phyloP scores from a whole-genome alignment of 1,140 invertebrate species.

The Drosophila triauraria region DNA sequence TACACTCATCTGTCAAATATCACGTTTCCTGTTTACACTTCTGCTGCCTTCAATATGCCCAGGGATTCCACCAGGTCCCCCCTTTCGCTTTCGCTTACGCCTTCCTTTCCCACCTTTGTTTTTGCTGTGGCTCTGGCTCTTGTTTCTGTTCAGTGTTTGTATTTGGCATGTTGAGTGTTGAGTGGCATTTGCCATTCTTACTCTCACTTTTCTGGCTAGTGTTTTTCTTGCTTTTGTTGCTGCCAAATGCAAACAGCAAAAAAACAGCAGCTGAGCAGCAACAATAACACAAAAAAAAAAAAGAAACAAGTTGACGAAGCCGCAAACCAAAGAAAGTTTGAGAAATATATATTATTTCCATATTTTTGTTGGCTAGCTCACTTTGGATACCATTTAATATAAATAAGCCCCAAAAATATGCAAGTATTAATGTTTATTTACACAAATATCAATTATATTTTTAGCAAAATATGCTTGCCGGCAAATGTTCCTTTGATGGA shows the following conservation, averaged over 20 bases:
- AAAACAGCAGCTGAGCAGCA: conserved; percentile 3
- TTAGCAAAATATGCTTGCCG: no score
- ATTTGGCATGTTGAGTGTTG: conserved; percentile 64
- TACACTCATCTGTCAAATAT: conserved; percentile 81
- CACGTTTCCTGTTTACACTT: conserved; percentile 80
- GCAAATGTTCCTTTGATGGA: no score
- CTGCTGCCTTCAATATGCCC: conserved; percentile 33
- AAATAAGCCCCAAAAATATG: not conserved
- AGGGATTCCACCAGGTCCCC: conserved; percentile 3
- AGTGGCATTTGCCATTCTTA: conserved; percentile 46
- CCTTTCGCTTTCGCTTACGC: conserved; percentile 1
- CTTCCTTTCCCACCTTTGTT: conserved; percentile 16
- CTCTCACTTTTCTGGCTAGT: conserved; percentile 7
- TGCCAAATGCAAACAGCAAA: conserved; percentile 51
- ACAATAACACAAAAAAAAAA: conserved; percentile 7
- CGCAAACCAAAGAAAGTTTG: not conserved
- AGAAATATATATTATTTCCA: conserved; percentile 1
- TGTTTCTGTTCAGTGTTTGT: conserved; percentile 61
- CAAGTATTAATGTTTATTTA: no score
- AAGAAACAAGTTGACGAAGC: conserved; percentile 6
- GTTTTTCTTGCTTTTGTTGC: conserved; percentile 5
- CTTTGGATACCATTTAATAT: not conserved
- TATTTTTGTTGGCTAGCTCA: not conserved
- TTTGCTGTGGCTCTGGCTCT: conserved; percentile 1
- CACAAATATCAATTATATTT: no score